Evolutionary conservation across 2,797 vertebrate genomes (phyloP).

Genomic region (Eospalax fontanierii): DNA sequence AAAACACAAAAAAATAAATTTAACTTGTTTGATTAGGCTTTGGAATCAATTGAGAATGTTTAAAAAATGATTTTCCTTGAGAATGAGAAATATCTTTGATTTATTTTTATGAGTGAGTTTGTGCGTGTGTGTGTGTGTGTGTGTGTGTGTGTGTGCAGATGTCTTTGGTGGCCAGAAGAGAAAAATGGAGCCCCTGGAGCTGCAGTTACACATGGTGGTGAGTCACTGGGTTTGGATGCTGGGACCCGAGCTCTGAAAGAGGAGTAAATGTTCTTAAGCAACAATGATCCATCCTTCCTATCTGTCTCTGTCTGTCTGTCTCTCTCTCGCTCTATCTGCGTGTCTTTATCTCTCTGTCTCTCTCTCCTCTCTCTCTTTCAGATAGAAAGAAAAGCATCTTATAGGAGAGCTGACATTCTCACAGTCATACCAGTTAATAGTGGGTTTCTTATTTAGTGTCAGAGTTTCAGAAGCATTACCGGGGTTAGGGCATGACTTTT

Average conservation of each 20-base stretch:
- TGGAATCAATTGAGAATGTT: slow-evolving; percentile 43
- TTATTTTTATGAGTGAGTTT: neutral
- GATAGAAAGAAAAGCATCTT: neutral
- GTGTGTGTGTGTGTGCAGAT: neutral
- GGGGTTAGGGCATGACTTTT: slow-evolving; percentile 65
- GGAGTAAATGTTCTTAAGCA: neutral
- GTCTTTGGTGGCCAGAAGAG: neutral
- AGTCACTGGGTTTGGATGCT: neutral
- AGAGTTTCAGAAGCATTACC: slow-evolving; percentile 49
- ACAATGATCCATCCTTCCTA: neutral
- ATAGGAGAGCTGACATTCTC: neutral
- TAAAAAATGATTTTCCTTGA: slow-evolving; percentile 36
- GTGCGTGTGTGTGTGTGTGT: neutral
- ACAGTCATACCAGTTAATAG: neutral
- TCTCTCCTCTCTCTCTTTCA: neutral
- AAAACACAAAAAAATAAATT: neutral
- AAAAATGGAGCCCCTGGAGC: neutral
- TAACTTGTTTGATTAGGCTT: slow-evolving; percentile 14
- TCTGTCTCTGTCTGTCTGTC: neutral
- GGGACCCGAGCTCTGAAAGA: neutral
- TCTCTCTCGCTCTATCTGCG: neutral
- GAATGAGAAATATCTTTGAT: neutral
- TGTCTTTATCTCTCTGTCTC: neutral
- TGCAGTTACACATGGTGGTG: neutral
- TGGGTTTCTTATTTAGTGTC: neutral